A percentile compares a stretch with the other conserved stretches of the same genome.
These are phyloP conservation scores for Lasius fuliginosus DNA, from an alignment of 2,888 invertebrate species.

Conservation along the genomic window DNA sequence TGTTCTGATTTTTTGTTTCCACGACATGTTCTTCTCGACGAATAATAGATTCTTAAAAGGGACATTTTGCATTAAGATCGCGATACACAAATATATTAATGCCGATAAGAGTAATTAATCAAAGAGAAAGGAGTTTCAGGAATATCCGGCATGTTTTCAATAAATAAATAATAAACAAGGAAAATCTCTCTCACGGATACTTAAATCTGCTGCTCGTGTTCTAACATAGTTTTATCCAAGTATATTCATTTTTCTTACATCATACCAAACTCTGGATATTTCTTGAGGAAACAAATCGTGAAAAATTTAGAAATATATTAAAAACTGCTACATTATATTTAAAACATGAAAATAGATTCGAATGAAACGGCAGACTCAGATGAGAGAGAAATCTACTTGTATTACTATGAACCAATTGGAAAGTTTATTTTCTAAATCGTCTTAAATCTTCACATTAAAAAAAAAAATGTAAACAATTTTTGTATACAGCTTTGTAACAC, in stretches of 20 bases:
- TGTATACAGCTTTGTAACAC: neutral
- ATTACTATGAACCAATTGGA: neutral
- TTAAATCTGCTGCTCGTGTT: neutral
- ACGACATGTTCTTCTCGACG: neutral
- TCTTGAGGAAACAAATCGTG: neutral
- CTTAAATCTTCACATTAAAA: neutral
- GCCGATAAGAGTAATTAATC: neutral
- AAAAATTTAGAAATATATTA: conserved; percentile 3
- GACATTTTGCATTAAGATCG: neutral
- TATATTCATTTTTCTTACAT: neutral
- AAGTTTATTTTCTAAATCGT: neutral
- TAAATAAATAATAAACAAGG: neutral
- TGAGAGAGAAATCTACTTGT: neutral
- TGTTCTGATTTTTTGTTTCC: conserved; percentile 10
- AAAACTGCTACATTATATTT: neutral
- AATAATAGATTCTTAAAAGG: conserved; percentile 17
- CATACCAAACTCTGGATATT: neutral
- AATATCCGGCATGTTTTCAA: neutral
- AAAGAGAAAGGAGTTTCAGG: neutral
- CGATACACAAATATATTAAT: neutral
- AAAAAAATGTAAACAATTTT: neutral
- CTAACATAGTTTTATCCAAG: neutral
- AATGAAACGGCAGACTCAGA: neutral
- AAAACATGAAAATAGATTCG: conserved; percentile 3
- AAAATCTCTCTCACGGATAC: neutral